Conservation (phyloP, 2,113 vertebrate species). For the Vidua chalybeata region DNA sequence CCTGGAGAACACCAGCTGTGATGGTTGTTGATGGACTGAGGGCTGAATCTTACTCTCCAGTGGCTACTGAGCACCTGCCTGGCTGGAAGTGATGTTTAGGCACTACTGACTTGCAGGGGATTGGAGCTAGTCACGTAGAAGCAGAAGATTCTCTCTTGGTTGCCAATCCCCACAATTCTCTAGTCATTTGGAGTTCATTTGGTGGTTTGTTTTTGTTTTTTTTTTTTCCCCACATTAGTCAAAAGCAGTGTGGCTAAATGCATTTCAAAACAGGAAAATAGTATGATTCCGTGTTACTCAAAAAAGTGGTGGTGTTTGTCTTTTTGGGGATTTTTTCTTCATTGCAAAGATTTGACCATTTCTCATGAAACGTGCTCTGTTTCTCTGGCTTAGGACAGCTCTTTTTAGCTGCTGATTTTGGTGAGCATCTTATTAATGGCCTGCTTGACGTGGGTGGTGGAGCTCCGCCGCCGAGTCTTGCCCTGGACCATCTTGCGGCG, state of each 20-base stretch:
- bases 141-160: not conserved
- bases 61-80: not conserved
- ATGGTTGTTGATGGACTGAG: not conserved
- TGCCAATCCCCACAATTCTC: not conserved
- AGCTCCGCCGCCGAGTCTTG: slow-evolving; percentile 91
- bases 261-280: not conserved
- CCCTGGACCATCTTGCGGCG: slow-evolving; percentile 92
- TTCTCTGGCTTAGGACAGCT: not conserved
- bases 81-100: slow-evolving; percentile 30
- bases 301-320: not conserved
- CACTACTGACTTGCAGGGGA: slow-evolving; percentile 30
- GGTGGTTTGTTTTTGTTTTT: not conserved
- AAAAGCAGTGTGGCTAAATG: slow-evolving; percentile 35
- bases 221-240: not conserved
- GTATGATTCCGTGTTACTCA: not conserved
- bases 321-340: not conserved
- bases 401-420: slow-evolving; percentile 95
- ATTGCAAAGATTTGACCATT: not conserved
- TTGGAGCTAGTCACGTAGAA: not conserved
- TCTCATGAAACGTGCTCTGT: not conserved
- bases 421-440: slow-evolving; percentile 99
- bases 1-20: not conserved
- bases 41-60: not conserved
- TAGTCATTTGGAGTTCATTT: not conserved
- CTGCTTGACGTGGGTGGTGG: slow-evolving; percentile 97